These are phyloP conservation scores for Bombyx huttoni DNA, from an alignment of 2,888 invertebrate genomes.

Conservation along the genomic window DNA sequence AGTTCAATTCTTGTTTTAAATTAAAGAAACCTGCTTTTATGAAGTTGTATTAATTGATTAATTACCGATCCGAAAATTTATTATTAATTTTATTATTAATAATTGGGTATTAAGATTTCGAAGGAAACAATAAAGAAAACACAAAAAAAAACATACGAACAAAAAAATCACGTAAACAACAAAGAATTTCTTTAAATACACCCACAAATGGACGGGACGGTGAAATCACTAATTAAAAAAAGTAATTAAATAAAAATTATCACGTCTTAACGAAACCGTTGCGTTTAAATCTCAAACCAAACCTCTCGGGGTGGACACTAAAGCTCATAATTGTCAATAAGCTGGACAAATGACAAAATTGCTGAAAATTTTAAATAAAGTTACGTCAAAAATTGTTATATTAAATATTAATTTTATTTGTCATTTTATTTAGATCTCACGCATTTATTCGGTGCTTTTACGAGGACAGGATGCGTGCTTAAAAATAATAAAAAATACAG, in stretches of 20 bases:
- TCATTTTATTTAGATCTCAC: background rate
- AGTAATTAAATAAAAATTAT: too few species aligned
- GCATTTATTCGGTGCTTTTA: too few species aligned
- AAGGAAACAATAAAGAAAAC: slow-evolving; percentile 3
- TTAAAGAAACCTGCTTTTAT: too few species aligned
- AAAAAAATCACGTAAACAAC: slow-evolving; percentile 14
- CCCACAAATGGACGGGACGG: slow-evolving; percentile 60
- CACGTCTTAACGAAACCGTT: too few species aligned
- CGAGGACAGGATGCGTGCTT: too few species aligned
- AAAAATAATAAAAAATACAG: too few species aligned
- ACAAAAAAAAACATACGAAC: slow-evolving; percentile 3
- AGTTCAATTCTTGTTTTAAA: background rate
- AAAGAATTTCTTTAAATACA: slow-evolving; percentile 32
- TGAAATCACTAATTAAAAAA: slow-evolving; percentile 48
- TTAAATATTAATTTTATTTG: background rate
- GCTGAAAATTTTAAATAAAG: background rate
- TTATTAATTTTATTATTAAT: too few species aligned
- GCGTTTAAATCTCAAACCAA: background rate
- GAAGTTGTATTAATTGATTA: background rate
- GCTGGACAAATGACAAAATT: background rate
- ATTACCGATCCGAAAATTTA: too few species aligned
- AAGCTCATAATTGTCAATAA: background rate
- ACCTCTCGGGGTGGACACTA: background rate
- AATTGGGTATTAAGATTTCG: background rate
- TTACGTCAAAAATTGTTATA: background rate